These are phyloP conservation scores for Anolis sagrei DNA, from an alignment of 2,113 vertebrate species.

Conservation along the genomic window DNA sequence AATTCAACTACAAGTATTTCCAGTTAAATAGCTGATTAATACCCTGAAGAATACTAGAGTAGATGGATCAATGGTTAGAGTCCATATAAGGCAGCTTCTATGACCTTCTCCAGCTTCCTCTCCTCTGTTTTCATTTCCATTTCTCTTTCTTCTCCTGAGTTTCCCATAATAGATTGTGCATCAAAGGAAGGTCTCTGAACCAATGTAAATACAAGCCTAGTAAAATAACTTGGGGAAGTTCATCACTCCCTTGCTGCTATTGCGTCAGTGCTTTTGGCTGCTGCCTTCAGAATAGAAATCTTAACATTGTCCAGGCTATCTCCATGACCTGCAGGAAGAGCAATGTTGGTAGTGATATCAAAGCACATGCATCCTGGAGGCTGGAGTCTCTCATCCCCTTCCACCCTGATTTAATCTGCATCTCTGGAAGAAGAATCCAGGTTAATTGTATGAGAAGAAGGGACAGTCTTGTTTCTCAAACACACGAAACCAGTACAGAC, in stretches of 20 bases:
- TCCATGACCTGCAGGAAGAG: constrained; percentile 61
- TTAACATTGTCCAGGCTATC: constrained; percentile 69
- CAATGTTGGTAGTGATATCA: constrained; percentile 59
- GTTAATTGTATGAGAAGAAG: constrained; percentile 49
- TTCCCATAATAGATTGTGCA: constrained; percentile 45
- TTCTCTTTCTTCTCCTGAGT: constrained; percentile 59
- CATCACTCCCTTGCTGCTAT: constrained; percentile 62
- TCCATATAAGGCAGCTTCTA: too few relatives aligned
- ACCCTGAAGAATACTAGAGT: not conserved
- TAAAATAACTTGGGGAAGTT: constrained; percentile 66
- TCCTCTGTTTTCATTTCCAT: constrained; percentile 58
- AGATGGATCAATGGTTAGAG: not conserved
- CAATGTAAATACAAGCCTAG: constrained; percentile 58
- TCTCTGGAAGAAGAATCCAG: constrained; percentile 66
- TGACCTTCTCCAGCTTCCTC: constrained; percentile 13
- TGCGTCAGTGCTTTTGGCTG: constrained; percentile 61
- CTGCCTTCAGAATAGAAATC: constrained; percentile 60
- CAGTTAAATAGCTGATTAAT: not conserved
- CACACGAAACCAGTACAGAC: constrained; percentile 55
- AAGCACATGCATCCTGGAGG: constrained; percentile 63
- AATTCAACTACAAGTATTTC: not conserved
- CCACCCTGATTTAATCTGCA: constrained; percentile 68
- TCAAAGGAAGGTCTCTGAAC: constrained; percentile 64
- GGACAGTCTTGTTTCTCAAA: constrained; percentile 71
- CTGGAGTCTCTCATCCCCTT: constrained; percentile 58